Base-by-base conservation (phyloP, 2,113 vertebrate genomes). In the Apodemus speciosus region DNA sequence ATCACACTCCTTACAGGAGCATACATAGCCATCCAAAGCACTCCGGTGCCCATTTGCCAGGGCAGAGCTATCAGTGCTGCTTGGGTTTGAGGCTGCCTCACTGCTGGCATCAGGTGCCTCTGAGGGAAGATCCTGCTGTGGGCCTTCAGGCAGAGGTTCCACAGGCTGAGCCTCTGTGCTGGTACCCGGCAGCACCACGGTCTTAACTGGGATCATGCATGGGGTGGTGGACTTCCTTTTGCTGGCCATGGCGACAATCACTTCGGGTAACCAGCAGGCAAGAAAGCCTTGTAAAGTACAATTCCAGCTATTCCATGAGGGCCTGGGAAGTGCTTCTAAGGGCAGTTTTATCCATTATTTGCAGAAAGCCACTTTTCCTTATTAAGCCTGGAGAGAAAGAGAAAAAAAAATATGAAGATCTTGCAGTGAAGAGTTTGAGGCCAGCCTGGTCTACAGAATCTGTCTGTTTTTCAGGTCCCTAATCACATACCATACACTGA, bases 131-230 rank as follows among this genome's bases (percentile, higher is more conserved):
- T 98, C 97, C 64, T 97, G 95, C 62, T 97, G 97, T 0, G 95
- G 91, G 89, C 97, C 97, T 98, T 98, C 98, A 0, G 20, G 94
- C 71, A 84, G 80, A 25, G 94, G 88, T 92, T 96, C 97, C 0
- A 68, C 95, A 88, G 98, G 90, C 16, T 56, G 98, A 95, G 98
- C 81, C 18, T 98, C 98, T 56, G 89, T 95, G 4, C 98, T 97
- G 0, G 97, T 88, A 32, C 98, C 99, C 90, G 98, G 99, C 93
- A 98, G 96, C 9, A 98, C 98, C 95, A 98, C 96, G 0, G 98
- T 97, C 98, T 99, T 99, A 75, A 99, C 98, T 0, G 99, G 99
- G 97, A 99, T 99, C 99, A 99, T 99, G 96, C 99, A 99, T 3
- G 99, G 99, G 25, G 98, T 99, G 25, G 99, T 99, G 32, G 99